Conservation (phyloP, 2,888 invertebrate species). For the Drosophila stalkeri region DNA sequence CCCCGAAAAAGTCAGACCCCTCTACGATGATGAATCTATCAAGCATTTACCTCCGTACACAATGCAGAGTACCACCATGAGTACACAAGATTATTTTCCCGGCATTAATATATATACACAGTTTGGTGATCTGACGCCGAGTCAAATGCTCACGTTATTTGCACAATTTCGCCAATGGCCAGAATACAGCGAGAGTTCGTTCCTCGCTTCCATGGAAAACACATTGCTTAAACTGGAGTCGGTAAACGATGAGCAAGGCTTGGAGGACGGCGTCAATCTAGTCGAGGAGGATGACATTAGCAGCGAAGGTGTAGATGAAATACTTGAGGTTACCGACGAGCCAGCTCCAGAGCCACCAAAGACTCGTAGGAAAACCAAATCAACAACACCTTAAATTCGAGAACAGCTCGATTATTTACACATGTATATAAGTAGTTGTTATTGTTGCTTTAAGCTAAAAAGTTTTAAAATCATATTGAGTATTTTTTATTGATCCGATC, state of each 20-base stretch:
- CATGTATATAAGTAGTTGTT: constrained; percentile 35
- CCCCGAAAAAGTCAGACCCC: constrained; percentile 22
- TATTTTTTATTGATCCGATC: constrained; percentile 1
- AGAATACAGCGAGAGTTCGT: constrained; percentile 88
- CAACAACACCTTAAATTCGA: constrained; percentile 20
- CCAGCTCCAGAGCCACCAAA: constrained; percentile 21
- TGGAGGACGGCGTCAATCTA: constrained; percentile 70
- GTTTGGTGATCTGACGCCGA: constrained; percentile 89
- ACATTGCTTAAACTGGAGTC: constrained; percentile 86
- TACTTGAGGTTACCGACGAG: constrained; percentile 28
- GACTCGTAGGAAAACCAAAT: constrained; percentile 36
- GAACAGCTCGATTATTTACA: constrained; percentile 3
- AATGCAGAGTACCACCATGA: constrained; percentile 76
- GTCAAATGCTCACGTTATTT: constrained; percentile 89
- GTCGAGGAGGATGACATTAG: constrained; percentile 80
- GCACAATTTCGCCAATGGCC: constrained; percentile 87
- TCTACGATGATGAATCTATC: constrained; percentile 62
- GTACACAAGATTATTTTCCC: constrained; percentile 82
- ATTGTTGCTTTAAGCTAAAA: constrained; percentile 41
- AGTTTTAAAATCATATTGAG: constrained; percentile 25
- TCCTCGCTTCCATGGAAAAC: constrained; percentile 88
- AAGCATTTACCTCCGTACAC: constrained; percentile 76
- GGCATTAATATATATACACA: constrained; percentile 90
- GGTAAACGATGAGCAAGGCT: constrained; percentile 78
- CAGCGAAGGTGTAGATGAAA: constrained; percentile 49